These are phyloP conservation scores for Mesopsocus fuscifrons DNA, from an alignment of 2,888 invertebrate genomes.

Conservation along the genomic window DNA sequence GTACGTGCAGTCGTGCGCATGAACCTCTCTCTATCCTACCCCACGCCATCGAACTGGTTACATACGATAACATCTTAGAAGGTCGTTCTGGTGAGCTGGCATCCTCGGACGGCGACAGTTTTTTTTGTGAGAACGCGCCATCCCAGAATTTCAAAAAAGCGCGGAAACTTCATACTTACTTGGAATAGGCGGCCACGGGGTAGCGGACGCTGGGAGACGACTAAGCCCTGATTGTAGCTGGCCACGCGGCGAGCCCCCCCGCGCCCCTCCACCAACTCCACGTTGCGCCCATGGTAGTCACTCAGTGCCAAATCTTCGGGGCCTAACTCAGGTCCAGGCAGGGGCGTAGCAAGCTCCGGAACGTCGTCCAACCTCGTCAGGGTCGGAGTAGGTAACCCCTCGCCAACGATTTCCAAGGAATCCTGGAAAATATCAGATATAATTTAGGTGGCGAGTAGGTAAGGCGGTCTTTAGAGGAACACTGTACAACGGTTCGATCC, in stretches of 20 bases:
- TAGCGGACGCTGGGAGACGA: conserved; percentile 45
- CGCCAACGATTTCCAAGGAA: conserved; percentile 17
- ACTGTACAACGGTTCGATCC: no score
- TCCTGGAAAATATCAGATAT: conserved; percentile 17
- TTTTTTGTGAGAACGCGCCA: no score
- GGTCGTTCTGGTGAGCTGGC: no score
- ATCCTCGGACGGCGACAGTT: no score
- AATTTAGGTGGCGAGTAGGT: no score
- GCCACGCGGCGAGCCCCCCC: conserved; percentile 49
- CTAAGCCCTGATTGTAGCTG: conserved; percentile 70
- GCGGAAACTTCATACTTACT: no score
- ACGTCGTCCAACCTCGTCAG: not conserved
- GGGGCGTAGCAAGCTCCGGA: conserved; percentile 12
- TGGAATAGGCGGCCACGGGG: conserved; percentile 47
- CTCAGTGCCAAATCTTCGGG: conserved; percentile 45
- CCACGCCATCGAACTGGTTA: no score
- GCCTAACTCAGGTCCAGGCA: conserved; percentile 25
- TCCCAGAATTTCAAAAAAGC: no score
- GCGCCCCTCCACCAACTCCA: conserved; percentile 42
- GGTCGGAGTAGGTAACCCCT: conserved; percentile 4
- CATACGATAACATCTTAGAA: not conserved
- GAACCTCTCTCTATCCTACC: no score
- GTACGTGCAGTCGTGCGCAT: no score
- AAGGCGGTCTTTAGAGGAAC: no score
- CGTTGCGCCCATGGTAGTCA: conserved; percentile 67